A percentile compares a stretch with the other conserved stretches of the same genome.
Conservation (phyloP, 2,888 invertebrate species). For the Muschampia plurimacula region DNA sequence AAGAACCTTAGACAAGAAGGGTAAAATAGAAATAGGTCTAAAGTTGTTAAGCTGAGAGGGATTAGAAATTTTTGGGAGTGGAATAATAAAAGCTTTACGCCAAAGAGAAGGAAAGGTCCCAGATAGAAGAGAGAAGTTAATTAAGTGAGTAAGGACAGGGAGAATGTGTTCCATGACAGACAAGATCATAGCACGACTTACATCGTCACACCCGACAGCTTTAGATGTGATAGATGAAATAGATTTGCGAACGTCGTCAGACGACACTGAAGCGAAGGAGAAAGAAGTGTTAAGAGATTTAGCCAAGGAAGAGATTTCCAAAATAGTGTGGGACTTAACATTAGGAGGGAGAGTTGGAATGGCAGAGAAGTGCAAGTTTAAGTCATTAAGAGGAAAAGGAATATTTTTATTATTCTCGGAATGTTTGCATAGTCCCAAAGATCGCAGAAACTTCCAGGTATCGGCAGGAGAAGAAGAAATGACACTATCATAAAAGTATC, state of each 20-base stretch:
- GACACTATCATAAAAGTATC: background rate
- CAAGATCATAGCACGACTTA: background rate
- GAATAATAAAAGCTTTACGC: background rate
- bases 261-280: background rate
- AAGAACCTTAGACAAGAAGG: too few species aligned
- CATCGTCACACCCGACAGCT: background rate
- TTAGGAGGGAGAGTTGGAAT: background rate
- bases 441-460: slow-evolving; percentile 7
- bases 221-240: background rate
- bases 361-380: background rate
- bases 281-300: background rate
- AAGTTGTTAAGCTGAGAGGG: background rate
- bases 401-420: background rate
- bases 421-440: background rate
- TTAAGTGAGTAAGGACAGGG: background rate
- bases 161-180: background rate
- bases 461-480: background rate
- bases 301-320: background rate
- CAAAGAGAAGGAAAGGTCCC: background rate
- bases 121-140: background rate
- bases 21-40: too few species aligned
- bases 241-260: background rate
- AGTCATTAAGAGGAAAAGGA: background rate
- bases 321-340: background rate
- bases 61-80: background rate